A percentile compares a stretch with the other conserved stretches of the same genome.
Evolutionary conservation across 2,113 vertebrate species (phyloP).

Genomic region (Rhinolophus sinicus): DNA sequence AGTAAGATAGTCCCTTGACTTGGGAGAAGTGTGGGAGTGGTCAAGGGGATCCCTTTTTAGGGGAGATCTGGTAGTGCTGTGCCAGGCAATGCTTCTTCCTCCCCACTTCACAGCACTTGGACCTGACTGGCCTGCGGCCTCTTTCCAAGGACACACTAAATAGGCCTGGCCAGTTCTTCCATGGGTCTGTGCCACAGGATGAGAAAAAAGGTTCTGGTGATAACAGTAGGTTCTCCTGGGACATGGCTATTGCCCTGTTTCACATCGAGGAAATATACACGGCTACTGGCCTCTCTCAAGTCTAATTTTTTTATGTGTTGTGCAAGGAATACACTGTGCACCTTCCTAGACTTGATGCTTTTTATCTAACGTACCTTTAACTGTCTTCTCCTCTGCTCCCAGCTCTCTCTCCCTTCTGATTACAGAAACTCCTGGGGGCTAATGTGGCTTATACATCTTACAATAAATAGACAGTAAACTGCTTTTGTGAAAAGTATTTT

Average conservation of each 20-base stretch:
- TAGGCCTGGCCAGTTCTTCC: not conserved
- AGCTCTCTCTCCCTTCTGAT: not conserved
- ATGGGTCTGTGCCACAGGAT: not conserved
- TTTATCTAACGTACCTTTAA: not conserved
- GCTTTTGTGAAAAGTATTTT: not conserved
- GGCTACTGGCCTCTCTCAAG: not conserved
- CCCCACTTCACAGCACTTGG: accelerated
- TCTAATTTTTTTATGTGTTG: not conserved
- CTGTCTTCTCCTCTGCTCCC: not conserved
- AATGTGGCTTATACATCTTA: not conserved
- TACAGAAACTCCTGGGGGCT: not conserved
- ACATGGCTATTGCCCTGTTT: not conserved
- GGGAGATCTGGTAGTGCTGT: not conserved
- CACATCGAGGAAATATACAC: not conserved
- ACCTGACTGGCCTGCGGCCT: not conserved
- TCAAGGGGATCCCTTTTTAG: not conserved
- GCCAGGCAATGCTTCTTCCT: not conserved
- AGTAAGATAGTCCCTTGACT: not conserved
- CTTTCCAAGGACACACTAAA: not conserved
- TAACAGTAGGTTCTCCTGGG: not conserved
- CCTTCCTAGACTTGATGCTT: not conserved
- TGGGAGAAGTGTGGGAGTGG: not conserved
- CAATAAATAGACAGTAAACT: not conserved
- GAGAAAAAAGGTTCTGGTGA: not conserved
- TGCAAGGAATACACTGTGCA: not conserved